phyloP scores from a whole-genome alignment of 2,113 vertebrate species.

The Callithrix jacchus region DNA sequence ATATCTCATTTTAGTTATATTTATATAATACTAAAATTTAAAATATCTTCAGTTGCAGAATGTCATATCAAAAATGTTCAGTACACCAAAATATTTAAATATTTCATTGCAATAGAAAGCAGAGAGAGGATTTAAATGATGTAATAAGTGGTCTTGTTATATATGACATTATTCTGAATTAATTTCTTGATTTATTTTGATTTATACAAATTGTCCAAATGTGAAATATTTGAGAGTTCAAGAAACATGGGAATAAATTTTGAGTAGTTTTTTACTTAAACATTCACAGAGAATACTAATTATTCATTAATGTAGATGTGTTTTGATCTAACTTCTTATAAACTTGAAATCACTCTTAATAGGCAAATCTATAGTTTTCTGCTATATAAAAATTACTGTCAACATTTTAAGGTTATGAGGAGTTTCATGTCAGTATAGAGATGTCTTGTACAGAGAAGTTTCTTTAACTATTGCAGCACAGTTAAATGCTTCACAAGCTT shows the following conservation, averaged over 20 bases:
- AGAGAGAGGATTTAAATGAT: background rate
- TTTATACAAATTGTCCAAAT: background rate
- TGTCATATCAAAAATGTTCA: background rate
- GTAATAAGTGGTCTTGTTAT: background rate
- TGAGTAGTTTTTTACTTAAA: background rate
- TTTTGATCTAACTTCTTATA: slow-evolving; percentile 12
- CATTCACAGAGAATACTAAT: background rate
- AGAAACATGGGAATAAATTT: background rate
- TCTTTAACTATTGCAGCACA: background rate
- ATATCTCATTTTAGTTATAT: background rate
- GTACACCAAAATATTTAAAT: background rate
- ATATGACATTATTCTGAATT: background rate
- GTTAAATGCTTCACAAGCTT: background rate
- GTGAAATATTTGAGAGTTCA: background rate
- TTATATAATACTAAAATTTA: background rate
- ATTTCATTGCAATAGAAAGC: background rate
- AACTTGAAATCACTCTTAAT: slow-evolving; percentile 23
- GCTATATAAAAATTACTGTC: background rate
- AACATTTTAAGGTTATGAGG: background rate
- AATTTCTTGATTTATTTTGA: slow-evolving; percentile 36
- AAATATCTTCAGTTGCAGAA: background rate
- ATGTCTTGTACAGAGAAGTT: background rate
- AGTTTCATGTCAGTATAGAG: background rate
- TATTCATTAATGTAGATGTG: background rate
- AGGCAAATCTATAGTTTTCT: slow-evolving; percentile 5